phyloP scores from a whole-genome alignment of 2,113 vertebrate genomes.

The Falco punctatus region DNA sequence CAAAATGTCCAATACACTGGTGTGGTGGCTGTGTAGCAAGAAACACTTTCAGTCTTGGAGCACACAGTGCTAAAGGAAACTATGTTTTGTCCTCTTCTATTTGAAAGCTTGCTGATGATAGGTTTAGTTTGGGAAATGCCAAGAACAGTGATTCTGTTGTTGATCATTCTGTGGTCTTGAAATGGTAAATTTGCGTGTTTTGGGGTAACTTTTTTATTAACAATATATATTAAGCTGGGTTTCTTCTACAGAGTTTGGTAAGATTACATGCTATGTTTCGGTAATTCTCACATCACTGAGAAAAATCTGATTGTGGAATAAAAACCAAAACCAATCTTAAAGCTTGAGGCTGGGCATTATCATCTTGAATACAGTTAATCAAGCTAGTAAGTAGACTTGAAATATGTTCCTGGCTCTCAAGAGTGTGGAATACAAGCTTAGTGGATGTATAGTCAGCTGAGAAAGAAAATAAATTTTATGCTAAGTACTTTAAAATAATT shows the following conservation, averaged over 20 bases:
- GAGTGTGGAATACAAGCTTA: neutral
- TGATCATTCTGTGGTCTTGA: neutral
- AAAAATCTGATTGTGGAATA: neutral
- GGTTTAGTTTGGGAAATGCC: neutral
- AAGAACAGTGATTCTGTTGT: neutral
- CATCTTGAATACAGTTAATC: neutral
- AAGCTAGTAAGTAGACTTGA: neutral
- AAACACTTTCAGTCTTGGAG: neutral
- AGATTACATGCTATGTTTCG: neutral
- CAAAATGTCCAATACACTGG: accelerated
- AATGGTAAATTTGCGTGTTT: neutral
- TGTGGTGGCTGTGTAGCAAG: neutral
- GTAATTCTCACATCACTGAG: neutral
- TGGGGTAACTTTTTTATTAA: neutral
- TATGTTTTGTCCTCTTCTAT: neutral
- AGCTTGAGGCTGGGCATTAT: neutral
- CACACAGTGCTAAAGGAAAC: neutral
- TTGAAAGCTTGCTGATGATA: neutral
- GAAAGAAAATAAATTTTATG: neutral
- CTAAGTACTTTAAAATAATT: neutral
- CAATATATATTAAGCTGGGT: neutral
- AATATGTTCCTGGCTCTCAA: neutral
- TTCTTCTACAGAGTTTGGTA: neutral
- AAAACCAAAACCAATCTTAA: neutral
- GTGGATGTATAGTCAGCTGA: neutral